Evolutionary conservation across 2,888 invertebrate genomes (phyloP).

Genomic region (Hanleya hanleyi): DNA sequence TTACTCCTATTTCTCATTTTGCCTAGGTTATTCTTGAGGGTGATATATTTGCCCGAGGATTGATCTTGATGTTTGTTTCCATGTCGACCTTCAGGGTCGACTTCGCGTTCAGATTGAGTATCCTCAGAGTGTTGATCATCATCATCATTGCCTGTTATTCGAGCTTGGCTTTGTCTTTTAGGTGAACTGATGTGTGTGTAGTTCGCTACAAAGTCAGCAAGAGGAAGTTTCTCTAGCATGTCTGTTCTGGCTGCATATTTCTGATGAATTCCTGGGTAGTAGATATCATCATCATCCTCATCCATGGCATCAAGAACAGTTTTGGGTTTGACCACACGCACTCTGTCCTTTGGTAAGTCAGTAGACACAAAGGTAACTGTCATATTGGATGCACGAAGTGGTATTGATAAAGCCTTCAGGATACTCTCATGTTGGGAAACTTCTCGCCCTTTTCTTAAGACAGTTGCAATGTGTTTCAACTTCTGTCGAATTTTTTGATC

Average conservation of each 20-base stretch:
- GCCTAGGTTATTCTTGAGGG: too few relatives aligned
- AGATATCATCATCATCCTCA: constrained; percentile 3
- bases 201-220: constrained; percentile 8
- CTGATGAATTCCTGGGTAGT: neutral
- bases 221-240: neutral
- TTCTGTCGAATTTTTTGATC: neutral
- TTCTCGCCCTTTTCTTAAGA: neutral
- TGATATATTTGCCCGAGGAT: too few relatives aligned
- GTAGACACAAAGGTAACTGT: constrained; percentile 7
- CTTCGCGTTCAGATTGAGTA: too few relatives aligned
- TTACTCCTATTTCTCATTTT: too few relatives aligned
- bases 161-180: neutral
- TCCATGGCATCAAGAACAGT: neutral
- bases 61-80: too few relatives aligned
- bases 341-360: neutral
- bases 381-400: neutral
- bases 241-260: neutral
- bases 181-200: neutral
- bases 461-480: neutral
- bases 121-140: too few relatives aligned
- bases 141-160: too few relatives aligned
- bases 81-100: too few relatives aligned
- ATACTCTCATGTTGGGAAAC: constrained; percentile 9
- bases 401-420: neutral
- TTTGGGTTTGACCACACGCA: neutral